Evolutionary conservation across 2,113 vertebrate genomes (phyloP).

Genomic region (Parus major): DNA sequence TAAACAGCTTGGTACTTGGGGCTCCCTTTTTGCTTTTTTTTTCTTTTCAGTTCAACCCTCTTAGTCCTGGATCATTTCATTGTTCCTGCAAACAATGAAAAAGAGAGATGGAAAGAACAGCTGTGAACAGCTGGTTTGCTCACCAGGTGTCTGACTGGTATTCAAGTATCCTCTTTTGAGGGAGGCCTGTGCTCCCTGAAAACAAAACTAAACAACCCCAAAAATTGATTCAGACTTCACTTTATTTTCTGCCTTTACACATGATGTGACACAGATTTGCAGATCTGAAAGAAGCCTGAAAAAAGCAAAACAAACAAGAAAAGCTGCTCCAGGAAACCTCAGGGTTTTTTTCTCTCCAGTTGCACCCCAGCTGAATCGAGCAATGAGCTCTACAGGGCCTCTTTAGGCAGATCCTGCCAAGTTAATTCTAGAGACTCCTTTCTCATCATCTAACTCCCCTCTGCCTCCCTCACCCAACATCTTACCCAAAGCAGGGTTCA

Average conservation of each 20-base stretch:
- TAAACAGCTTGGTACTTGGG: constrained; percentile 58
- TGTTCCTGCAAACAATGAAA: constrained; percentile 69
- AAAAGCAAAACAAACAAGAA: not conserved
- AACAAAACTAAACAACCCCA: not conserved
- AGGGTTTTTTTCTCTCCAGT: fast-evolving
- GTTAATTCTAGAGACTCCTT: not conserved
- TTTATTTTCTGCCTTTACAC: not conserved
- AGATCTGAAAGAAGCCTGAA: not conserved
- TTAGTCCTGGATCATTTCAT: constrained; percentile 59
- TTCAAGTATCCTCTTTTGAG: constrained; percentile 2
- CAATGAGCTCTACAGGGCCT: not conserved
- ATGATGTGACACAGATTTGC: not conserved
- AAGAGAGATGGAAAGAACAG: constrained; percentile 61
- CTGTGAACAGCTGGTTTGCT: constrained; percentile 40
- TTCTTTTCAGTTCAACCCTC: constrained; percentile 43
- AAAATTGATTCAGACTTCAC: not conserved
- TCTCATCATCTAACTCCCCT: not conserved
- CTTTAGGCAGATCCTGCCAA: not conserved
- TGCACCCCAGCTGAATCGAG: not conserved
- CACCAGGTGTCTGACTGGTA: constrained; percentile 31
- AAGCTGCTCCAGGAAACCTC: not conserved
- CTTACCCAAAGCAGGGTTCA: not conserved
- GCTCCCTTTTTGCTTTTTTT: not conserved
- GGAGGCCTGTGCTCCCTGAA: not conserved
- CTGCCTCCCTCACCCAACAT: not conserved